Conservation (phyloP, 2,888 invertebrate genomes). For the Cancer borealis region DNA sequence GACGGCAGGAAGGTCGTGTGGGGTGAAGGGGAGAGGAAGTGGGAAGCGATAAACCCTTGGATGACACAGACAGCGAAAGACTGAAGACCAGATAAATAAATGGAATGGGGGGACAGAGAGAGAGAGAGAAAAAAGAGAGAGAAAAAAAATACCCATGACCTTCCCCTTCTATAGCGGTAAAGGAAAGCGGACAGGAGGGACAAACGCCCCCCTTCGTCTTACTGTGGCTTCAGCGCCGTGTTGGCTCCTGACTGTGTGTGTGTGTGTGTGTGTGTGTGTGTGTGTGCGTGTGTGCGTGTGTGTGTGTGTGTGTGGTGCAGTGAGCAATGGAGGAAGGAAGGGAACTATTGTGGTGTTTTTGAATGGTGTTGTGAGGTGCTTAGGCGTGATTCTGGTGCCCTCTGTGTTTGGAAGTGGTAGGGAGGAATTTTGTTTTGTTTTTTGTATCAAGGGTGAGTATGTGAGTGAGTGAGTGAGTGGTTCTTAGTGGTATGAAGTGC, state of each 20-base stretch:
- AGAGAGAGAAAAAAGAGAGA: background rate
- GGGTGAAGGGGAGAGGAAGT: constrained; percentile 6
- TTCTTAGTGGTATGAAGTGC: too few relatives aligned
- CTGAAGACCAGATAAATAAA: background rate
- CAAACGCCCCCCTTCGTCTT: background rate
- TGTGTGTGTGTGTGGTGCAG: background rate
- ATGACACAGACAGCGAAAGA: constrained; percentile 4
- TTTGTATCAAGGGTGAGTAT: too few relatives aligned
- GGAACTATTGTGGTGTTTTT: background rate
- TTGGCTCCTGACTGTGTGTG: background rate
- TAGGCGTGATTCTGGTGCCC: too few relatives aligned
- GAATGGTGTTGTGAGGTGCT: background rate
- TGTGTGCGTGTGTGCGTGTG: too few relatives aligned
- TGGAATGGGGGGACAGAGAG: background rate
- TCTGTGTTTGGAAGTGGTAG: too few relatives aligned
- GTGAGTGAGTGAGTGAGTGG: too few relatives aligned
- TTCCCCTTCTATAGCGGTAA: background rate
- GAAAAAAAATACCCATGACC: background rate
- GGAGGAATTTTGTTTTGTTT: too few relatives aligned
- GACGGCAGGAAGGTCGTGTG: background rate
- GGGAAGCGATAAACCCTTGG: background rate
- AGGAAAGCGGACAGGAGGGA: background rate
- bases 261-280: too few relatives aligned
- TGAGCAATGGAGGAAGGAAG: too few relatives aligned
- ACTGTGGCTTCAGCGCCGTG: background rate